A percentile compares a stretch with the other conserved stretches of the same genome.
phyloP scores from a whole-genome alignment of 2,113 vertebrate genomes.

The Rhabdornis inornatus region DNA sequence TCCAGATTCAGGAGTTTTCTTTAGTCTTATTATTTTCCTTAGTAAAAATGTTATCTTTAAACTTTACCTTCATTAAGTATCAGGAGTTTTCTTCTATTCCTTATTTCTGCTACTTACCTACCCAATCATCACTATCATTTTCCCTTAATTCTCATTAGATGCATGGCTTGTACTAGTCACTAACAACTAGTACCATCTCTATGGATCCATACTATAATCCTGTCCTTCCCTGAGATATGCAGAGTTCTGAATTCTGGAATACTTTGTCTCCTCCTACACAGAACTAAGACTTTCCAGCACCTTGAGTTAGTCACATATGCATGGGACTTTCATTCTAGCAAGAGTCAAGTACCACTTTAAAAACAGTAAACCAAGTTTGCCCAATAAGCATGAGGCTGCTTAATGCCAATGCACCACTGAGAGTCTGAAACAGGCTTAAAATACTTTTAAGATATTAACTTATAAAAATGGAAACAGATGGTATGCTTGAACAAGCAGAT shows the following conservation, averaged over 20 bases:
- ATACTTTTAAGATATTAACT: background rate
- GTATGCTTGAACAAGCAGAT: background rate
- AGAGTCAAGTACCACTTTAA: background rate
- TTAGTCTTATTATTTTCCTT: background rate
- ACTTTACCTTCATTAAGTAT: background rate
- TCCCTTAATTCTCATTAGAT: background rate
- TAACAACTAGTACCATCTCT: background rate
- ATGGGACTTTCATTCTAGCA: background rate
- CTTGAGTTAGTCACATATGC: background rate
- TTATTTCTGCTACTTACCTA: background rate
- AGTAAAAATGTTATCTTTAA: background rate
- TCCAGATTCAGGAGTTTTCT: background rate
- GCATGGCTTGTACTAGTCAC: background rate
- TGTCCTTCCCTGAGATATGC: background rate
- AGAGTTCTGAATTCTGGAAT: background rate
- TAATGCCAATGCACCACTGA: background rate
- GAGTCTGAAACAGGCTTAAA: background rate
- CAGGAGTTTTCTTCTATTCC: background rate
- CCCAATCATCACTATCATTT: background rate
- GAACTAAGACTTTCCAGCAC: background rate
- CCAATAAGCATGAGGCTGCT: background rate
- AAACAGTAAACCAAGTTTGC: background rate
- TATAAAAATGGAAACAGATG: background rate
- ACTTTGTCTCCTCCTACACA: background rate
- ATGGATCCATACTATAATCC: background rate